phyloP scores from a whole-genome alignment of 1,140 invertebrate genomes.

The Nomia melanderi region DNA sequence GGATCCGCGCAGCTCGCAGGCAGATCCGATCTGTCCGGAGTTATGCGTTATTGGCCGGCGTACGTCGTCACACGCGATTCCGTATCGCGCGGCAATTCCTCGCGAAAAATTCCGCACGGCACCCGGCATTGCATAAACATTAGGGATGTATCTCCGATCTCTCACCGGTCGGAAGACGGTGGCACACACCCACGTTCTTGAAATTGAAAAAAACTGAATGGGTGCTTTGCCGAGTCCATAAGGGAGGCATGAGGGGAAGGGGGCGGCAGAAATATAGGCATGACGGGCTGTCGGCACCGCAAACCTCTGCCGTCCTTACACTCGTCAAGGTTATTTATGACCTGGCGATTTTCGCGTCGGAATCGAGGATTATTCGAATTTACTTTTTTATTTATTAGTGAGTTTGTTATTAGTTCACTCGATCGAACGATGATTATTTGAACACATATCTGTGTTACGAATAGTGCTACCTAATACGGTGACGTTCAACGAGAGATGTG shows the following conservation, averaged over 20 bases:
- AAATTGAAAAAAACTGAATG: slow-evolving; percentile 66
- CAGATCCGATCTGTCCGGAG: slow-evolving; percentile 67
- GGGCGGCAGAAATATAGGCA: slow-evolving; percentile 47
- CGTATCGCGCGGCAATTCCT: slow-evolving; percentile 67
- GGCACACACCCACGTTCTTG: slow-evolving; percentile 69
- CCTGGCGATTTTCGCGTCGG: slow-evolving; percentile 4
- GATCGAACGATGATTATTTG: too few species aligned
- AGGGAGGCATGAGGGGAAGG: slow-evolving; percentile 10
- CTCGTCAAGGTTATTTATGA: slow-evolving; percentile 7
- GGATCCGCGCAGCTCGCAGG: slow-evolving; percentile 36
- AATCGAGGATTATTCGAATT: slow-evolving; percentile 16
- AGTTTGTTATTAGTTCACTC: too few species aligned
- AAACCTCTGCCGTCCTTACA: slow-evolving; percentile 32
- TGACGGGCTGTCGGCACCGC: slow-evolving; percentile 29
- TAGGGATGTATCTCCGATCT: slow-evolving; percentile 70
- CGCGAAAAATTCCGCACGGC: slow-evolving; percentile 64
- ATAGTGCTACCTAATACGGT: too few species aligned
- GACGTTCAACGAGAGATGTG: too few species aligned
- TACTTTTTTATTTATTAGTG: too few species aligned
- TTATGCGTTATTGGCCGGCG: slow-evolving; percentile 72
- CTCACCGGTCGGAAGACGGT: slow-evolving; percentile 55
- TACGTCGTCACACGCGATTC: slow-evolving; percentile 52
- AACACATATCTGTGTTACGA: too few species aligned
- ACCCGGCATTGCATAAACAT: slow-evolving; percentile 73
- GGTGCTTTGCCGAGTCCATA: slow-evolving; percentile 45